Percentiles rank a stretch among this genome's conserved stretches.
Evolutionary conservation across 2,888 invertebrate species (phyloP).

Genomic region (Pandemis corylana): DNA sequence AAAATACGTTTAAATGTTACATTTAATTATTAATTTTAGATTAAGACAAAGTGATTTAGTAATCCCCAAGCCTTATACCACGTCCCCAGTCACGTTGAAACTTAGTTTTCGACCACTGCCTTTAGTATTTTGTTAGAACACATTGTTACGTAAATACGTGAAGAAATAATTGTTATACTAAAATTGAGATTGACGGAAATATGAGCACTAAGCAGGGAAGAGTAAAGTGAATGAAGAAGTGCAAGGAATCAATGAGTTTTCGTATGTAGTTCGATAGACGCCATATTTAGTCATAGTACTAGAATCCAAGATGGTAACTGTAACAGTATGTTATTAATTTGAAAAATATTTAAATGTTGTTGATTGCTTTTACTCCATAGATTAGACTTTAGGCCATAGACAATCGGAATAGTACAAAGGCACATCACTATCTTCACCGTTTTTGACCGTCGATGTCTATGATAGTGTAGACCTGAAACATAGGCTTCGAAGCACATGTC

Average conservation of each 20-base stretch:
- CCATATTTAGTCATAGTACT: slow-evolving; percentile 25
- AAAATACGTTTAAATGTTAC: slow-evolving; percentile 7
- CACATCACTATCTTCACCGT: slow-evolving; percentile 19
- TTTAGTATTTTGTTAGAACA: slow-evolving; percentile 37
- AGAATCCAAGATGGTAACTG: slow-evolving; percentile 23
- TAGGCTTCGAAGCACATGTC: slow-evolving; percentile 59
- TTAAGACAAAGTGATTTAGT: slow-evolving; percentile 26
- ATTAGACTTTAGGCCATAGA: slow-evolving; percentile 33
- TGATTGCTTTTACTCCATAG: slow-evolving; percentile 41
- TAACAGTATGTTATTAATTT: slow-evolving; percentile 44
- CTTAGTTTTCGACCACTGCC: slow-evolving; percentile 26
- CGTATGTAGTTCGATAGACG: slow-evolving; percentile 29
- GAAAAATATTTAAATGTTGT: slow-evolving; percentile 46
- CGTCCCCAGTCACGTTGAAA: slow-evolving; percentile 19
- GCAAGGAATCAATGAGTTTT: slow-evolving; percentile 9
- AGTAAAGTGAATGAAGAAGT: background rate
- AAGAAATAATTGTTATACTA: background rate
- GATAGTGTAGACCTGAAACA: slow-evolving; percentile 33
- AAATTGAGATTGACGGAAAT: background rate
- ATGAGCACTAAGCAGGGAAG: background rate
- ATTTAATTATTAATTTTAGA: slow-evolving; percentile 5
- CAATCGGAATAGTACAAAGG: slow-evolving; percentile 29
- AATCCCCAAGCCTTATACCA: slow-evolving; percentile 23
- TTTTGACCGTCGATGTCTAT: background rate
- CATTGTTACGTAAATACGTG: slow-evolving; percentile 29